phyloP scores from a whole-genome alignment of 2,888 invertebrate genomes.

The Xanthia togata region DNA sequence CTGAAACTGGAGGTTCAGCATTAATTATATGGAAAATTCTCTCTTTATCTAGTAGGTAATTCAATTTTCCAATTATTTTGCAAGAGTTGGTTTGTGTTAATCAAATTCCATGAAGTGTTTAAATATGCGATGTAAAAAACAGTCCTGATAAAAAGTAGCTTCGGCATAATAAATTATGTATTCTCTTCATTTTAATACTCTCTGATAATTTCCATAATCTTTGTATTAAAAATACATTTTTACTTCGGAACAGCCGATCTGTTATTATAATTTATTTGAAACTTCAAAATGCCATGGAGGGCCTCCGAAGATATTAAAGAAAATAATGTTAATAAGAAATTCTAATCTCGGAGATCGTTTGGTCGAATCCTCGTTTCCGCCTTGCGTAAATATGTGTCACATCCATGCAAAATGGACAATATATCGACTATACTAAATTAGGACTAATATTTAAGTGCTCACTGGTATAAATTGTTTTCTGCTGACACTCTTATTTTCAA shows the following conservation, averaged over 20 bases:
- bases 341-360: constrained; percentile 32
- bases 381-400: not conserved
- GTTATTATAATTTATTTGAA: constrained; percentile 61
- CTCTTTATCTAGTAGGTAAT: not conserved
- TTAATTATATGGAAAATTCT: not conserved
- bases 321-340: constrained; percentile 36
- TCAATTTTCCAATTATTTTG: not conserved
- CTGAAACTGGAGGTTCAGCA: not conserved
- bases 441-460: not conserved
- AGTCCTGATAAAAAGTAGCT: constrained; percentile 7
- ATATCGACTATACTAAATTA: no score
- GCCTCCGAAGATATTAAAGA: constrained; percentile 15
- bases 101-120: not conserved
- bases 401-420: no score
- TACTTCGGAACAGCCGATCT: constrained; percentile 47
- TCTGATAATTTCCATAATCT: constrained; percentile 58
- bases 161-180: constrained; percentile 30
- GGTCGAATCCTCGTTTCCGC: constrained; percentile 13
- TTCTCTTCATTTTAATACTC: constrained; percentile 38
- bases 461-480: not conserved
- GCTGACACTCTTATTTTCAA: not conserved
- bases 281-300: constrained; percentile 16
- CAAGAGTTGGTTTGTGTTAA: not conserved
- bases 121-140: constrained; percentile 1
- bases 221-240: constrained; percentile 54